phyloP scores from a whole-genome alignment of 1,140 invertebrate species.

The Atta colombica region DNA sequence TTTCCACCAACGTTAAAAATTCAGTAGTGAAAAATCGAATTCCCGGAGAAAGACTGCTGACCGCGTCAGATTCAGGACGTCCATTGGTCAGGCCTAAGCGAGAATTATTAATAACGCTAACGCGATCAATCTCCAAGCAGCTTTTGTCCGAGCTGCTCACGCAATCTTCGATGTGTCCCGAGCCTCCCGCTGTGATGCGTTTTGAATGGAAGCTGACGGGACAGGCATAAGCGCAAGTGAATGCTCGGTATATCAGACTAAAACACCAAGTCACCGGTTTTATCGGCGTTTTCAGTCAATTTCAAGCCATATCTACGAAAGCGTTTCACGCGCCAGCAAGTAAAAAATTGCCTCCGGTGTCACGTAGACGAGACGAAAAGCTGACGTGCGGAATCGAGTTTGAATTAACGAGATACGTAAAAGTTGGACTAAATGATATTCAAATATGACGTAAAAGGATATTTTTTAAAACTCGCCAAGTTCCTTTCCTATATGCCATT shows the following conservation, averaged over 20 bases:
- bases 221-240: neutral
- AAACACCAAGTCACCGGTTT: conserved; percentile 62
- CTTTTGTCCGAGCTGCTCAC: conserved; percentile 40
- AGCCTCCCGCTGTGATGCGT: conserved; percentile 26
- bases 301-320: conserved; percentile 54
- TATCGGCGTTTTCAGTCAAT: conserved; percentile 59
- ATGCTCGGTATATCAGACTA: conserved; percentile 43
- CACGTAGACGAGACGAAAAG: conserved; percentile 14
- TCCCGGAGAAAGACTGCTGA: neutral
- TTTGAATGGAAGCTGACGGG: conserved; percentile 46
- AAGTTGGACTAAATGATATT: neutral
- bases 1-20: conserved; percentile 48
- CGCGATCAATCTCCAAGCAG: conserved; percentile 61
- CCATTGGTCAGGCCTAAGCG: conserved; percentile 24
- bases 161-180: conserved; percentile 35
- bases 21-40: conserved; percentile 53
- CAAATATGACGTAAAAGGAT: neutral
- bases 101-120: conserved; percentile 73
- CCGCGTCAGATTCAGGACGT: conserved; percentile 51
- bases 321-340: conserved; percentile 52
- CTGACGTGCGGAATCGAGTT: conserved; percentile 20
- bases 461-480: neutral
- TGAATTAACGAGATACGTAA: neutral
- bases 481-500: too few species aligned
- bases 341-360: conserved; percentile 49